phyloP scores from a whole-genome alignment of 2,797 vertebrate species.

The Silurus lanzhouensis region DNA sequence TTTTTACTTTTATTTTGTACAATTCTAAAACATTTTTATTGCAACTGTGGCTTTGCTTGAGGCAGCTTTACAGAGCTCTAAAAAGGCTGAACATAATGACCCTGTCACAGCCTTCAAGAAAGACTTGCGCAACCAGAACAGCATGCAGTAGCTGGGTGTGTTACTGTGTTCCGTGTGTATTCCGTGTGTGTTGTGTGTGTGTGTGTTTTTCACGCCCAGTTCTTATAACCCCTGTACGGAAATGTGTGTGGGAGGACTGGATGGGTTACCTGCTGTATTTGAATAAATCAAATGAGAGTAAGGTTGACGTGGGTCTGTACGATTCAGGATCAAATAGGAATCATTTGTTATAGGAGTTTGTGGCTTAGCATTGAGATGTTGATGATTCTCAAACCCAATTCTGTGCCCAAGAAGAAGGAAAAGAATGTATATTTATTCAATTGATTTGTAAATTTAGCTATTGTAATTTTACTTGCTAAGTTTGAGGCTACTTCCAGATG shows the following conservation, averaged over 20 bases:
- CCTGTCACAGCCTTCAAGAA: slow-evolving; percentile 27
- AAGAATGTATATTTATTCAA: not conserved
- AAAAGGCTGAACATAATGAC: slow-evolving; percentile 36
- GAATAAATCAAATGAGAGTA: slow-evolving; percentile 28
- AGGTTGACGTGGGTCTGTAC: not conserved
- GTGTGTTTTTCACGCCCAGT: slow-evolving; percentile 35
- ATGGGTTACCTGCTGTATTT: slow-evolving; percentile 36
- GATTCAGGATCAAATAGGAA: not conserved
- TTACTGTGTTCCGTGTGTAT: not conserved
- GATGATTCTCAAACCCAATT: not conserved
- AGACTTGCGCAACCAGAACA: slow-evolving; percentile 43
- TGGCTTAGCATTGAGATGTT: not conserved
- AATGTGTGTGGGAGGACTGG: slow-evolving; percentile 39
- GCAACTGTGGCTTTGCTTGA: not conserved
- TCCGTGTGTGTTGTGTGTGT: slow-evolving; percentile 16
- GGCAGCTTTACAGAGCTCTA: slow-evolving; percentile 11
- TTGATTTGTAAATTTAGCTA: not conserved
- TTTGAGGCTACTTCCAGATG: not conserved
- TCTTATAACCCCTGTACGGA: slow-evolving; percentile 26
- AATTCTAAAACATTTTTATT: not conserved
- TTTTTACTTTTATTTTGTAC: not conserved
- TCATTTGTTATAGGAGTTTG: not conserved
- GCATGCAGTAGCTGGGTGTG: slow-evolving; percentile 44
- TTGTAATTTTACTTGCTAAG: not conserved
- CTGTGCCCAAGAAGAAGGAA: not conserved